These are phyloP conservation scores for Drosophila pandora DNA, from an alignment of 1,140 invertebrate genomes.

Conservation along the genomic window DNA sequence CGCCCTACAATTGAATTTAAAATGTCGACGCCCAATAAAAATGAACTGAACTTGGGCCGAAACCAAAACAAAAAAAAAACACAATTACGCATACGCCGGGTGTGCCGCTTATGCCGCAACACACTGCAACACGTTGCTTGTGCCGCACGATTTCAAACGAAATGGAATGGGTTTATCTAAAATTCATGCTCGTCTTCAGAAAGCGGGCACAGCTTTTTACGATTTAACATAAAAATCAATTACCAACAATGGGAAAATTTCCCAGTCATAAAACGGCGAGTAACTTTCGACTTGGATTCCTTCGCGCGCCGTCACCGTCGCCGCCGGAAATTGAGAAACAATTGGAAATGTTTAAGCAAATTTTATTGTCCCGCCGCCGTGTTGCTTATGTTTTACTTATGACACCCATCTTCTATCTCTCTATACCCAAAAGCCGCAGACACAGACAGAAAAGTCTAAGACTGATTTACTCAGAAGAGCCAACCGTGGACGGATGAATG, in stretches of 20 bases:
- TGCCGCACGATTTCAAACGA: background rate
- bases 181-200: constrained; percentile 57
- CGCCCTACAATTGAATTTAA: constrained; percentile 75
- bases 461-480: constrained; percentile 13
- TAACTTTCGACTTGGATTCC: constrained; percentile 49
- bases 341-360: constrained; percentile 70
- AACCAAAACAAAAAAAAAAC: constrained; percentile 32
- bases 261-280: constrained; percentile 70
- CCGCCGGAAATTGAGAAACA: constrained; percentile 69
- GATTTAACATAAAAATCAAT: constrained; percentile 82
- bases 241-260: constrained; percentile 80
- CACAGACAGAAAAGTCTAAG: background rate
- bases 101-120: constrained; percentile 22
- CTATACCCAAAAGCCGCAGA: constrained; percentile 19
- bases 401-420: background rate
- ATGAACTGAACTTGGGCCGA: constrained; percentile 46
- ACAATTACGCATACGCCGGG: constrained; percentile 75
- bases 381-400: constrained; percentile 53
- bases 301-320: background rate
- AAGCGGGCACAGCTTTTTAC: constrained; percentile 55
- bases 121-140: constrained; percentile 66
- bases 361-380: constrained; percentile 60
- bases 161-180: constrained; percentile 64
- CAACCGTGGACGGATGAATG: constrained; percentile 7
- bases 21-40: constrained; percentile 78